Conservation (phyloP, 2,888 invertebrate species). For the Crossocerus cetratus region DNA sequence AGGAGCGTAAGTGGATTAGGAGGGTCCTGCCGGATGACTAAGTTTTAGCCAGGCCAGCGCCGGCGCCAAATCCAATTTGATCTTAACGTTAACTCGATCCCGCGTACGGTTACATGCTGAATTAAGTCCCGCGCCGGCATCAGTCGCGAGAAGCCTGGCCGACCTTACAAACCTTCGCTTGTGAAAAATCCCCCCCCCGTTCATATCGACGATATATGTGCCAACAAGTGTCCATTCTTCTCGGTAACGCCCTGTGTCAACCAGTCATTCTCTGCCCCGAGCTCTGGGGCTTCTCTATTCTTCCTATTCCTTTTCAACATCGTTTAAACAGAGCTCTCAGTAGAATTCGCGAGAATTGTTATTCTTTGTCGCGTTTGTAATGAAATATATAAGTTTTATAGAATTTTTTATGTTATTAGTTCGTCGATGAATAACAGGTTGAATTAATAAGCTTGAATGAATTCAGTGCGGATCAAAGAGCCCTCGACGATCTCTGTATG, state of each 20-base stretch:
- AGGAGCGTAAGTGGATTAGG: conserved; percentile 71
- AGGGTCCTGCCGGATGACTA: conserved; percentile 74
- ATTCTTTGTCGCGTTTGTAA: too few species aligned
- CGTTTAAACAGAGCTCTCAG: background rate
- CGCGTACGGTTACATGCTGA: conserved; percentile 73
- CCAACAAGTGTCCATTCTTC: conserved; percentile 44
- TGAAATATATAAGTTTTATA: too few species aligned
- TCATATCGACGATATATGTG: conserved; percentile 5
- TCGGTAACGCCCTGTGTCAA: conserved; percentile 1
- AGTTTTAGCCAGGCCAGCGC: conserved; percentile 70
- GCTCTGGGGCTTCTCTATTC: too few species aligned
- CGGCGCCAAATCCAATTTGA: conserved; percentile 72
- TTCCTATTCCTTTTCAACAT: too few species aligned
- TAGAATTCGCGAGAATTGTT: too few species aligned
- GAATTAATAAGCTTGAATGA: too few species aligned
- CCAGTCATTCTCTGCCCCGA: too few species aligned
- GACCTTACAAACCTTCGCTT: conserved; percentile 37
- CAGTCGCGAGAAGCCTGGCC: conserved; percentile 23
- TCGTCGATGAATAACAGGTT: too few species aligned
- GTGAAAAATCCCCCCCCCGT: conserved; percentile 2
- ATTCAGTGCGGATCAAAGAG: too few species aligned
- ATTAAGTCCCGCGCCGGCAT: conserved; percentile 64
- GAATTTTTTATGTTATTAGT: too few species aligned
- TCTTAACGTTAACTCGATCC: conserved; percentile 74
- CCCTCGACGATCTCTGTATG: too few species aligned